phyloP scores from a whole-genome alignment of 1,140 invertebrate genomes.

The Chymomyza costata region DNA sequence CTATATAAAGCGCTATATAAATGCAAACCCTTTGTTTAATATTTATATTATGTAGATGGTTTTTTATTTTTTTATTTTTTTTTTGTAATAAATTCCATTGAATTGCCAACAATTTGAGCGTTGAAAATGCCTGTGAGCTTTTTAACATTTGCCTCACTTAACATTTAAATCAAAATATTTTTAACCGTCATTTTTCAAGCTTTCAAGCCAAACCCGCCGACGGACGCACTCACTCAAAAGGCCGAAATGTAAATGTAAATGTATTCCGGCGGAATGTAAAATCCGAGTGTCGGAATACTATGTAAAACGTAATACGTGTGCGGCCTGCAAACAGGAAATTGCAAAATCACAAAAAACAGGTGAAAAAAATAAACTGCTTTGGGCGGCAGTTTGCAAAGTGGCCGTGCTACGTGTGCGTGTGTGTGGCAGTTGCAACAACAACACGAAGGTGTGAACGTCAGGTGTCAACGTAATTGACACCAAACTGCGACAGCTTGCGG shows the following conservation, averaged over 20 bases:
- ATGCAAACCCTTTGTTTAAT: too few relatives aligned
- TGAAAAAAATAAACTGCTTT: slow-evolving; percentile 40
- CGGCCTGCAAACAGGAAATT: slow-evolving; percentile 7
- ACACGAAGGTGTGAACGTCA: slow-evolving; percentile 9
- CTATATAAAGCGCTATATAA: too few relatives aligned
- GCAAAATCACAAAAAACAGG: slow-evolving; percentile 10
- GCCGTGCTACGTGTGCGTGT: too few relatives aligned
- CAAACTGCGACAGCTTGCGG: slow-evolving; percentile 51
- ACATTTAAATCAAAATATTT: too few relatives aligned
- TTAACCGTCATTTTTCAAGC: too few relatives aligned
- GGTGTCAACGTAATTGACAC: slow-evolving; percentile 48
- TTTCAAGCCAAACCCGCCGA: too few relatives aligned
- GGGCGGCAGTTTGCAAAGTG: slow-evolving; percentile 34
- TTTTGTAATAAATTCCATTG: slow-evolving; percentile 7
- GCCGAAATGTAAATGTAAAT: slow-evolving; percentile 7
- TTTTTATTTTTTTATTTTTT: too few relatives aligned
- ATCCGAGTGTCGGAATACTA: too few relatives aligned
- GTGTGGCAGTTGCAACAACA: too few relatives aligned
- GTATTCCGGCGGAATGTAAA: slow-evolving; percentile 2
- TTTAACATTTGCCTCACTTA: too few relatives aligned
- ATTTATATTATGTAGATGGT: too few relatives aligned
- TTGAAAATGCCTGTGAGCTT: slow-evolving; percentile 12
- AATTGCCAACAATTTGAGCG: slow-evolving; percentile 14
- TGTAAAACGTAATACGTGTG: slow-evolving; percentile 16
- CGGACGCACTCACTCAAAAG: not conserved